Evolutionary conservation across 2,888 invertebrate species (phyloP), one percentile per base, ranked within the genome.

Genomic region (Hofmannophila pseudospretella): DNA sequence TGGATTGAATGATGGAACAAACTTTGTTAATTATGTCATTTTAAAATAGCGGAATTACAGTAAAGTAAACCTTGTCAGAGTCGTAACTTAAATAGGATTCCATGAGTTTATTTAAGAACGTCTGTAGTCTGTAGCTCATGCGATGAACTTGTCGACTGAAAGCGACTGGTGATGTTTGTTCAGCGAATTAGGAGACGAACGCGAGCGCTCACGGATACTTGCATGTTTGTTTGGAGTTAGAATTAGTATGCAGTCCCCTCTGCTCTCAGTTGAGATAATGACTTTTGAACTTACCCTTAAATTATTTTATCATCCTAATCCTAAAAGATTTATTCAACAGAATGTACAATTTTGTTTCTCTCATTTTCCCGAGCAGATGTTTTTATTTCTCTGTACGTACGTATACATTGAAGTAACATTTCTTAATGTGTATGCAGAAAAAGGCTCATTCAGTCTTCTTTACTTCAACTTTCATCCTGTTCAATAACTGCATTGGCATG

Each of bases 31-130:
- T 34, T 38, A 34, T 27, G 32, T 38, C 41, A 32, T 35, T 34
- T 30, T 37, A 35, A 37, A 41, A 38, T 30, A 37, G 11, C 23
- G 26, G 32, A 39, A 30, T 36, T 36, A 39, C 37, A 31, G 26
- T 4, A 33, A 38, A 34, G 36, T 27, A 34, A 42, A 42, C 28
- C 23, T 45, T 51, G 42, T 52, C 48, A 57, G 16, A 16, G 16
- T 11, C n/a, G 64, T 60, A 78, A 81, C 65, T 78, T 76, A 79
- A 80, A 81, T 76, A 77, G 72, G 72, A 73, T 73, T 58, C 60
- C 46, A 54, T 51, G 63, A 77, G 70, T 79, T 76, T 75, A 64
- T 70, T 71, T 67, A 69, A 71, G 60, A 67, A 58, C 56, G 59
- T 66, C 68, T 65, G 68, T 67, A 49, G 50, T 56, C 50, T 50